Conservation (phyloP, 2,888 invertebrate species). For the Fragum fragum region DNA sequence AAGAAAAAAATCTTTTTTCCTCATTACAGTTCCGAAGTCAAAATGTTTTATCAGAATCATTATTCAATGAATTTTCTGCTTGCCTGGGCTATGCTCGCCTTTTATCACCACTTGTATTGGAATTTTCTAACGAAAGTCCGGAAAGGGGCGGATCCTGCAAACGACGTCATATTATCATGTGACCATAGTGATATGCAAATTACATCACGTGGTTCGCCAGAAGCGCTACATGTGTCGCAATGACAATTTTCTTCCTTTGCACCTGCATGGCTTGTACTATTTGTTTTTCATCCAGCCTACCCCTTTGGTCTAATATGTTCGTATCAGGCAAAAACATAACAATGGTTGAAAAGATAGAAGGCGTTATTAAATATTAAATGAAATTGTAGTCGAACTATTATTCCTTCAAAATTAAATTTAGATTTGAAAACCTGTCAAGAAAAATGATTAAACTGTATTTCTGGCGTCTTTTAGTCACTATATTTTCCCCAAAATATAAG, state of each 20-base stretch:
- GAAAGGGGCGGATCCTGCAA: background rate
- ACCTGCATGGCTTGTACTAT: constrained; percentile 11
- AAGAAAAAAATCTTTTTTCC: no score
- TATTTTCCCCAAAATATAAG: no score
- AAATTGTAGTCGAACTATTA: no score
- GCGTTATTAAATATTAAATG: no score
- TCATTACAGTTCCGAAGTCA: background rate
- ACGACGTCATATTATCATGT: background rate
- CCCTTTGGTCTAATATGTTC: no score
- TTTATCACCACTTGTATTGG: constrained; percentile 6
- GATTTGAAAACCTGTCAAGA: no score
- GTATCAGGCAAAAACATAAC: no score
- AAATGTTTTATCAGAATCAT: background rate
- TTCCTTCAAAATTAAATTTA: no score
- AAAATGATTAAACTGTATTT: no score
- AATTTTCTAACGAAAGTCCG: background rate
- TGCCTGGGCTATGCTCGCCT: background rate
- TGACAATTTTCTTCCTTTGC: constrained; percentile 18
- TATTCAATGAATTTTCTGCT: background rate
- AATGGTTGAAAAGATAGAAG: no score
- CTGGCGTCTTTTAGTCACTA: no score
- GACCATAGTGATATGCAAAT: background rate
- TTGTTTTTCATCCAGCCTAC: background rate
- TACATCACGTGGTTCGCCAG: background rate
- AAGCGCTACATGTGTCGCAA: constrained; percentile 19